Evolutionary conservation across 2,888 invertebrate species (phyloP), one percentile per base, ranked within the genome.

Genomic region (Yponomeuta plumbellus): DNA sequence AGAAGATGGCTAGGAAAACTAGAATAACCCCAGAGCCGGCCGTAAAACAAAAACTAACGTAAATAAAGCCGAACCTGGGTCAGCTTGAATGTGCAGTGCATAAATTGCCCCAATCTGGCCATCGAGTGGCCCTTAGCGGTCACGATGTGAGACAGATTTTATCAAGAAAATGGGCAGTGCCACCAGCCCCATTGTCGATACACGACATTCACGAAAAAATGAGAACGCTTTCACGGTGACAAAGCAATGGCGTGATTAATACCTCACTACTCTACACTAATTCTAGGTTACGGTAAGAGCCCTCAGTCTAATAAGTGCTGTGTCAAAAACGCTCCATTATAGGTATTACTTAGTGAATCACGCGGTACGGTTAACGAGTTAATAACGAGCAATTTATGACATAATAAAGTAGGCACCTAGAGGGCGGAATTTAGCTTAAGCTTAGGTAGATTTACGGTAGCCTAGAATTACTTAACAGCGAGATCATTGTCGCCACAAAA

Each of bases 51-150:
- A 80, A 83, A 52, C 82, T 77, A 79, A 83, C 81, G 81, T 85
- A 83, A 86, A 84, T 81, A 86, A 79, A 79, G 75, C 75, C 76
- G 74, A 79, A 68, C 70, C 67, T 66, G 67, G 61, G 66, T 69
- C 72, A 75, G 77, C 80, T 84, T 81, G 82, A 86, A 83, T 85
- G 81, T 85, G 83, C 83, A 85, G 81, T 86, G 86, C 84, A 88
- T 86, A 87, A 89, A 87, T 88, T 85, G 85, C 76, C 78, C 56
- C 78, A 87, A 88, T 88, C 86, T 84, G 81, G 72, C 84, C 84
- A 87, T 88, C 87, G 85, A 81, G 81, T 86, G 89, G 84, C 88
- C 87, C 80, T 75, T 88, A 88, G 88, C 87, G 82, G 86, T 79
- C 80, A 76, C 80, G 76, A 88, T 87, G 87, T 86, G 84, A 85